Percentiles rank a stretch among this genome's conserved stretches.
phyloP scores from a whole-genome alignment of 2,797 vertebrate species.

The Podargus strigoides region DNA sequence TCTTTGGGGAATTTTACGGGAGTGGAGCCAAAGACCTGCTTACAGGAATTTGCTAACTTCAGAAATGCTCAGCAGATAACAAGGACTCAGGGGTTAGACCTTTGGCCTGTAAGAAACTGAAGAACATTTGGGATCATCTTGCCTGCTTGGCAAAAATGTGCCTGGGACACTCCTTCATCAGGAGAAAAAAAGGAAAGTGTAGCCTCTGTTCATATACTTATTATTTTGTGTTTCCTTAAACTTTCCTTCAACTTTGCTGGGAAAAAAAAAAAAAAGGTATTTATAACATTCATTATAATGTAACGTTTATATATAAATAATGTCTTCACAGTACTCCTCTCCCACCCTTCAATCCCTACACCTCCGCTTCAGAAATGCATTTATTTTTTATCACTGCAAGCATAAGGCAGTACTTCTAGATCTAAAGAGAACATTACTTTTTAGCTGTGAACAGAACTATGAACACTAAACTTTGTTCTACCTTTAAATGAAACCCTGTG shows the following conservation, averaged over 20 bases:
- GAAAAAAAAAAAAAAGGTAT: background rate
- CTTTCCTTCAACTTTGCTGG: background rate
- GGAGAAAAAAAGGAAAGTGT: background rate
- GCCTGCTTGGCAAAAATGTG: background rate
- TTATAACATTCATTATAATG: background rate
- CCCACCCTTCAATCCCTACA: background rate
- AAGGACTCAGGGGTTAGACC: background rate
- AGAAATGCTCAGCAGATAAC: constrained; percentile 27
- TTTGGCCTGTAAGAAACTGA: background rate
- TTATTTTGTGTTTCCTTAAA: background rate
- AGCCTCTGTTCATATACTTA: background rate
- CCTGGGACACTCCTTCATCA: background rate
- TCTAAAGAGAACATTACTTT: background rate
- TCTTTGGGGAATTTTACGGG: background rate
- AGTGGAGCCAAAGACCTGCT: background rate
- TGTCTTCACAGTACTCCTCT: background rate
- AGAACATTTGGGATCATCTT: background rate
- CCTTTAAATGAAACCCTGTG: background rate
- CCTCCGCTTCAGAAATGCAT: background rate
- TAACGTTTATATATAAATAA: background rate
- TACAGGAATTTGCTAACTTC: constrained; percentile 24
- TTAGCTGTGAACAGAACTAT: background rate
- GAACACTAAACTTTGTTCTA: background rate
- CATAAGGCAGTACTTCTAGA: background rate
- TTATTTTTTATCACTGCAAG: background rate